Base-by-base conservation (phyloP, 2,113 vertebrate genomes). In the Arvicanthis niloticus region DNA sequence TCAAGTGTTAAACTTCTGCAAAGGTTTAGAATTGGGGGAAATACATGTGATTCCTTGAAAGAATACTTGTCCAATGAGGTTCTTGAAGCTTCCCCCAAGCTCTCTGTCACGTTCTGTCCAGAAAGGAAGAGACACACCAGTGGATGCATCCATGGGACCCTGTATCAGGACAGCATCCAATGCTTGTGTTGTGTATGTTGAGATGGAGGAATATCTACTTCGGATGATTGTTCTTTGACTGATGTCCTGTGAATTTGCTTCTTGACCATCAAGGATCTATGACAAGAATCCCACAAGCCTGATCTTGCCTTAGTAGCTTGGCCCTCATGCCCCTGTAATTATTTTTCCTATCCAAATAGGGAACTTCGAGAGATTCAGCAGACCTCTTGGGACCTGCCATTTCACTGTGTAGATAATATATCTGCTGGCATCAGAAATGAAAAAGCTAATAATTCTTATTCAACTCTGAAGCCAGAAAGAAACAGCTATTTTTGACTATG, bases 381-480 rank as follows among this genome's bases (percentile, higher is more conserved):
- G 45, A 56, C 19, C 4, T 95, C 53, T 0, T 73, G 42, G 24
- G 65, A 92, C 70, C 80, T 88, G 70, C 56, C 17, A 22, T 84
- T n/a, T 95, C 45, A 34, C 24, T 72, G 13, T 89, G 51, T 92
- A 73, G 34, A 40, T 67, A 91, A 67, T 45, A 60, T 53, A 91
- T 67, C 45, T 77, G 6, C 86, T 95, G 95, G 94, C 91, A 78
- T 67, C 53, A 82, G 22, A 67, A 82, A 31, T 58, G n/a, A 82
- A 93, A 96, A 96, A 92, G 31, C 37, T 93, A 76, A 96, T 89
- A 94, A 85, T 19, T 24, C 26, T 90, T 90, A 76, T 72, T 22
- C 16, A 85, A 92, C 70, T 93, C 40, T 77, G 7, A 76, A 40
- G 80, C 51, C 29, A 67, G 75, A 95, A 93, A 34, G n/a, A 53